Percentiles rank a stretch among this genome's conserved stretches.
phyloP scores from a whole-genome alignment of 1,140 invertebrate species.

The Pogonus chalceus region DNA sequence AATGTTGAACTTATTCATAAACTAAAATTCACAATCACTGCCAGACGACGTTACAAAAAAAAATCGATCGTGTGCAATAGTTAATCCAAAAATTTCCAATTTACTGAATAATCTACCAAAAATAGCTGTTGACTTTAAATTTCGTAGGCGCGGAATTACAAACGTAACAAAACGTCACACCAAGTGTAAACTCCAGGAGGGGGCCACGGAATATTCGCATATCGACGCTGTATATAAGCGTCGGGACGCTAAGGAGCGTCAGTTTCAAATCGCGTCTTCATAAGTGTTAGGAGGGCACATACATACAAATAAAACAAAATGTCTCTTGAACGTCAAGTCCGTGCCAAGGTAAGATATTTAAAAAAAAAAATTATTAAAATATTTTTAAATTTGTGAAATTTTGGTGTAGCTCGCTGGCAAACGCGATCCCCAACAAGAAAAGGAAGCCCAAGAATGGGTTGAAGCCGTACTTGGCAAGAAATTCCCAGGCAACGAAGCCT shows the following conservation, averaged over 20 bases:
- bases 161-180: constrained; percentile 2
- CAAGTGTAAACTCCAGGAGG: constrained; percentile 8
- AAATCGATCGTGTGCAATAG: too few species aligned
- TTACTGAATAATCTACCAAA: constrained; percentile 28
- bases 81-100: too few species aligned
- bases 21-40: neutral
- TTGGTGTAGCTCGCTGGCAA: constrained; percentile 70
- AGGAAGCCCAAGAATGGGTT: constrained; percentile 85
- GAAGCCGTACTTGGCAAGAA: constrained; percentile 75
- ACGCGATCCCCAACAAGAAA: constrained; percentile 78
- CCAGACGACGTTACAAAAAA: neutral
- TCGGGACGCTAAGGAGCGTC: constrained; percentile 19
- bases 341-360: constrained; percentile 53
- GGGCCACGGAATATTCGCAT: constrained; percentile 17
- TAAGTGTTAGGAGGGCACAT: constrained; percentile 8
- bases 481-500: constrained; percentile 63
- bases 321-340: constrained; percentile 72
- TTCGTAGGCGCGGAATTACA: neutral
- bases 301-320: constrained; percentile 37
- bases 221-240: constrained; percentile 24
- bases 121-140: constrained; percentile 18
- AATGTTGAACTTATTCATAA: neutral
- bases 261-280: constrained; percentile 9
- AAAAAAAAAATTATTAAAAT: neutral
- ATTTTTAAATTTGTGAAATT: constrained; percentile 4